Percentiles rank a stretch among this genome's conserved stretches.
Conservation (phyloP, 53 echinoderm and acorn worm genomes). For the Antedon mediterranea region DNA sequence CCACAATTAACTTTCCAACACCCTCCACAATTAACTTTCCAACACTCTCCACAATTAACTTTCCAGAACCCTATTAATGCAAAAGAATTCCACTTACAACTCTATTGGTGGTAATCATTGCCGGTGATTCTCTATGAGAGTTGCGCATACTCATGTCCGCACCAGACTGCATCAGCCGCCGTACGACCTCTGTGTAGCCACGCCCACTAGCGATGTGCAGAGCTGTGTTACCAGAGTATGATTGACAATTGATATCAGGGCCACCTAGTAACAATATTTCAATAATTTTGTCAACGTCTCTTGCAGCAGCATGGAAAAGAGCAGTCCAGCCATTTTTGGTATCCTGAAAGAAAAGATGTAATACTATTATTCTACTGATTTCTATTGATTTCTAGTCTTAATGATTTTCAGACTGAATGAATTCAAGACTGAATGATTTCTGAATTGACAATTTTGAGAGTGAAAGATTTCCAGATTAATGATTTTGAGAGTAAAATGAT, state of each 20-base stretch:
- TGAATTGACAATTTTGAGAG: too few species aligned
- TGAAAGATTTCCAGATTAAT: too few species aligned
- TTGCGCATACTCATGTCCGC: slow-evolving; percentile 96
- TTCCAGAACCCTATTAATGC: too few species aligned
- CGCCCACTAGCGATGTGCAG: slow-evolving; percentile 90
- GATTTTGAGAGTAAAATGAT: too few species aligned
- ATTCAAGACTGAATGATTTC: too few species aligned
- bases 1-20: too few species aligned
- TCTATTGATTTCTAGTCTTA: too few species aligned
- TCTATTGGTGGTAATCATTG: slow-evolving; percentile 49
- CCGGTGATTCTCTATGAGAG: slow-evolving; percentile 76
- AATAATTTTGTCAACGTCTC: slow-evolving; percentile 53
- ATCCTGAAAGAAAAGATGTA: slow-evolving; percentile 34
- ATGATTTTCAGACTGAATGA: too few species aligned
- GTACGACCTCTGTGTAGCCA: slow-evolving; percentile 74
- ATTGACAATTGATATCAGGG: slow-evolving; percentile 81
- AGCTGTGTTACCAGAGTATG: slow-evolving; percentile 97
- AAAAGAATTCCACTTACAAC: slow-evolving; percentile 36
- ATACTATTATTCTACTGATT: too few species aligned
- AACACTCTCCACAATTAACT: too few species aligned
- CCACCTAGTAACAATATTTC: slow-evolving; percentile 45
- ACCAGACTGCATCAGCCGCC: slow-evolving; percentile 63
- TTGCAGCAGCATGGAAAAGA: slow-evolving; percentile 81
- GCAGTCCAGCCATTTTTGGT: slow-evolving; percentile 90
- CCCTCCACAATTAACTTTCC: too few species aligned